phyloP scores from a whole-genome alignment of 2,888 invertebrate species.

The Malthinus flaveolus region DNA sequence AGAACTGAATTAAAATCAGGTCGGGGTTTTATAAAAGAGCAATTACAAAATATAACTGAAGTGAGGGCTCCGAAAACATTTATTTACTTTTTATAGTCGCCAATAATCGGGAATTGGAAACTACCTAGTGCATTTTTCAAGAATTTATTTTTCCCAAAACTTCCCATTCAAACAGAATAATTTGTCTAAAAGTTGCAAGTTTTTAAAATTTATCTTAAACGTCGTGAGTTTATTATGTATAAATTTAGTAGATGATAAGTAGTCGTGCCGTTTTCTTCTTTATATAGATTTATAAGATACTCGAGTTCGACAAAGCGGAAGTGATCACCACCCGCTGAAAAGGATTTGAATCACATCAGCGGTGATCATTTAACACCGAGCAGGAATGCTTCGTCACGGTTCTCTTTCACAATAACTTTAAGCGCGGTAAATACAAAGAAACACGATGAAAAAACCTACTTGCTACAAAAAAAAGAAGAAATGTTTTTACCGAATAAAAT shows the following conservation, averaged over 20 bases:
- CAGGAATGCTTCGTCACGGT: conserved; percentile 45
- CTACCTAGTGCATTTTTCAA: too few relatives aligned
- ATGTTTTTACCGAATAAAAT: neutral
- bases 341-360: conserved; percentile 41
- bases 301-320: conserved; percentile 46
- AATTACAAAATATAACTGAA: too few relatives aligned
- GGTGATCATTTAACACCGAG: conserved; percentile 47
- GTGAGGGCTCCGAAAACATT: too few relatives aligned
- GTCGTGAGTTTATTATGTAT: conserved; percentile 23
- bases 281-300: conserved; percentile 47
- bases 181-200: too few relatives aligned
- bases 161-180: too few relatives aligned
- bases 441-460: neutral
- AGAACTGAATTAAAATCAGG: too few relatives aligned
- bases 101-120: too few relatives aligned
- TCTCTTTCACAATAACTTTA: conserved; percentile 20
- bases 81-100: too few relatives aligned
- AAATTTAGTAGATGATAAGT: conserved; percentile 48
- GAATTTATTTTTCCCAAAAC: too few relatives aligned
- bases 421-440: conserved; percentile 15
- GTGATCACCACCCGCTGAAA: conserved; percentile 43
- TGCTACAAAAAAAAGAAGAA: neutral
- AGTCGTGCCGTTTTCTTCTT: conserved; percentile 47
- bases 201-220: neutral
- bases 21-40: too few relatives aligned